Evolutionary conservation across 2,113 vertebrate species (phyloP).

Genomic region (Acrocephalus arundinaceus): DNA sequence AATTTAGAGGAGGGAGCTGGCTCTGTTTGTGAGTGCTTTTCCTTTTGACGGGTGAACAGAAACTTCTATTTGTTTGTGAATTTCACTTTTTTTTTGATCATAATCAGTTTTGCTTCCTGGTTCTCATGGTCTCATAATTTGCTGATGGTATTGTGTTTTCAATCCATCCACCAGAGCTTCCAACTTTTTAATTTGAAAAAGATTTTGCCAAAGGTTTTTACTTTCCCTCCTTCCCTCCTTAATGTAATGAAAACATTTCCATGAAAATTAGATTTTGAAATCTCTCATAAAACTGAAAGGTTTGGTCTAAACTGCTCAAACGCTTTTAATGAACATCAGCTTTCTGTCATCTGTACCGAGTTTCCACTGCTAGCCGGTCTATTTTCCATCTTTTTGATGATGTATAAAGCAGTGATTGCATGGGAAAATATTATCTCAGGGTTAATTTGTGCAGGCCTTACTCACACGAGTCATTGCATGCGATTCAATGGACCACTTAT

Average conservation of each 20-base stretch:
- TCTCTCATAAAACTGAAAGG: slow-evolving; percentile 44
- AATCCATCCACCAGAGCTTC: slow-evolving; percentile 11
- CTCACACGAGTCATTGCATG: neutral
- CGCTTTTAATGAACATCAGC: slow-evolving; percentile 37
- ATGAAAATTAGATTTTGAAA: slow-evolving; percentile 57
- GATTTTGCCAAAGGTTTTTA: slow-evolving; percentile 10
- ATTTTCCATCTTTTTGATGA: slow-evolving; percentile 55
- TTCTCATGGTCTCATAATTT: slow-evolving; percentile 50
- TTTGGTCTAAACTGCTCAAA: slow-evolving; percentile 29
- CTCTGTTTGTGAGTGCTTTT: neutral
- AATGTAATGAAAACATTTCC: slow-evolving; percentile 43
- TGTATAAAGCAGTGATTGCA: slow-evolving; percentile 31
- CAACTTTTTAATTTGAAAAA: slow-evolving; percentile 60
- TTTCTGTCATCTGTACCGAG: slow-evolving; percentile 34
- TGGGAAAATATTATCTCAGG: slow-evolving; percentile 65
- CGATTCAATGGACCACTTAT: neutral
- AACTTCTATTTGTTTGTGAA: slow-evolving; percentile 30
- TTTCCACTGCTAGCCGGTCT: slow-evolving; percentile 22
- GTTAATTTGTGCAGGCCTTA: slow-evolving; percentile 28
- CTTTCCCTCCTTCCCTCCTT: neutral
- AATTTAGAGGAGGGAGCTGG: neutral
- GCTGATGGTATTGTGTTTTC: slow-evolving; percentile 47
- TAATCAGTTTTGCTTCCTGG: slow-evolving; percentile 48
- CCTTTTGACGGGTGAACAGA: neutral
- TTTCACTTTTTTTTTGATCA: slow-evolving; percentile 19